A percentile compares a stretch with the other conserved stretches of the same genome.
Conservation (phyloP, 1,140 invertebrate species). For the Mylabris phalerata region DNA sequence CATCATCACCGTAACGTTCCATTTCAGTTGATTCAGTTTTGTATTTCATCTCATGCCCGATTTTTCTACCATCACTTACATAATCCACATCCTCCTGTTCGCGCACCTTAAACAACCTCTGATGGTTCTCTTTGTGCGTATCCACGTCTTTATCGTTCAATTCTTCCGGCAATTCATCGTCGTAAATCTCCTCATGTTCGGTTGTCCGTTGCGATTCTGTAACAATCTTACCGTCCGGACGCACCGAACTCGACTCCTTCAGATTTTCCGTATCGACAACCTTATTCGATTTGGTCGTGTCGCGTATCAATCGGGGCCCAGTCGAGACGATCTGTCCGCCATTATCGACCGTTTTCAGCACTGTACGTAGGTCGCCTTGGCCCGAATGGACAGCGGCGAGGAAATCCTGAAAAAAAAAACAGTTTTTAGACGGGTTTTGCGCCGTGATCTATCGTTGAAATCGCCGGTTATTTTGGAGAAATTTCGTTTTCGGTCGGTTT, state of each 20-base stretch:
- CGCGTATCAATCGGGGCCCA: slow-evolving; percentile 65
- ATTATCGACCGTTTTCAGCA: slow-evolving; percentile 53
- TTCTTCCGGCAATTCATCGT: slow-evolving; percentile 63
- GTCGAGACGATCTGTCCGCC: slow-evolving; percentile 49
- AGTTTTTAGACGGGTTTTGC: too few relatives aligned
- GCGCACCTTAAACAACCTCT: slow-evolving; percentile 43
- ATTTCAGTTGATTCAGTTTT: slow-evolving; percentile 71
- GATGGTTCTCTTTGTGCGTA: slow-evolving; percentile 49
- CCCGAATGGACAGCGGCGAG: slow-evolving; percentile 63
- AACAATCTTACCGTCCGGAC: slow-evolving; percentile 70
- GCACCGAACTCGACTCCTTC: slow-evolving; percentile 43
- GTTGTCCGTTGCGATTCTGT: slow-evolving; percentile 73
- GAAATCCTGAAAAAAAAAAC: slow-evolving; percentile 51
- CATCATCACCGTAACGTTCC: slow-evolving; percentile 56
- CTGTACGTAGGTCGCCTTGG: slow-evolving; percentile 58
- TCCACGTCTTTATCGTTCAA: slow-evolving; percentile 39
- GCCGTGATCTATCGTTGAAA: background rate
- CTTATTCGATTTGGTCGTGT: slow-evolving; percentile 66
- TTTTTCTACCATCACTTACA: slow-evolving; percentile 63
- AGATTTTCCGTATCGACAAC: slow-evolving; percentile 80
- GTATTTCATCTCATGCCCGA: slow-evolving; percentile 69
- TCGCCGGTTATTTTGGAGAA: background rate
- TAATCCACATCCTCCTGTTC: slow-evolving; percentile 72
- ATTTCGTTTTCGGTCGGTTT: too few relatives aligned
- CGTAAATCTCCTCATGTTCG: slow-evolving; percentile 76